Evolutionary conservation across 2,888 invertebrate species (phyloP).

Genomic region (Aromia moschata): DNA sequence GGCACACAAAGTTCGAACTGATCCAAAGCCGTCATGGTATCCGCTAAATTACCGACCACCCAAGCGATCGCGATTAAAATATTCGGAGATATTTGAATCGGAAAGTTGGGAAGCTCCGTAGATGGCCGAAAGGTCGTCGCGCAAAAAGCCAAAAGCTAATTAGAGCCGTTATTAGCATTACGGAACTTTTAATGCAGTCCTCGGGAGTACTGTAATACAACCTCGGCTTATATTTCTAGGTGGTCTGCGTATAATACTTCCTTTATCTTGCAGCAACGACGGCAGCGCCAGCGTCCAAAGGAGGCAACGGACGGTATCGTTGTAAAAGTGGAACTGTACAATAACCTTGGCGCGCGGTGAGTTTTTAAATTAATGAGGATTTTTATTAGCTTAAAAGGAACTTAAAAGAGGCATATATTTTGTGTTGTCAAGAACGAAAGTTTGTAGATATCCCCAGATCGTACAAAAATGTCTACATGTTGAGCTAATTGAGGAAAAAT

Average conservation of each 20-base stretch:
- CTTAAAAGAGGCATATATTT: too few species aligned
- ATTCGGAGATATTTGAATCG: background rate
- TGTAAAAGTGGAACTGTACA: background rate
- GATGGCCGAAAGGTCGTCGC: background rate
- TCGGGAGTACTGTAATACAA: background rate
- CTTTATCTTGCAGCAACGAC: background rate
- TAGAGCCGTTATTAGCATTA: background rate
- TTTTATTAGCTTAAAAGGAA: too few species aligned
- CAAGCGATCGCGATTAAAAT: background rate
- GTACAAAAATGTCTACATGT: too few species aligned
- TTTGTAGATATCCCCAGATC: too few species aligned
- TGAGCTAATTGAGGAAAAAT: too few species aligned
- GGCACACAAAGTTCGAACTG: too few species aligned
- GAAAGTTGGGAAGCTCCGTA: background rate
- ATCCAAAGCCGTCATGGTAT: too few species aligned
- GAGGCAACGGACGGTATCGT: background rate
- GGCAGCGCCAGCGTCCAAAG: background rate
- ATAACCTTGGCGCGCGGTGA: background rate
- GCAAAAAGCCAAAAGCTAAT: background rate
- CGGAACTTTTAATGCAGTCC: background rate
- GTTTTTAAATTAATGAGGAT: too few species aligned
- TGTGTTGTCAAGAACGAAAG: too few species aligned
- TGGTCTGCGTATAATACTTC: background rate
- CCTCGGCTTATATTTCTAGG: background rate
- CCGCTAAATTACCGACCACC: background rate